Conservation (phyloP, 2,797 vertebrate species). For the Clamator glandarius region DNA sequence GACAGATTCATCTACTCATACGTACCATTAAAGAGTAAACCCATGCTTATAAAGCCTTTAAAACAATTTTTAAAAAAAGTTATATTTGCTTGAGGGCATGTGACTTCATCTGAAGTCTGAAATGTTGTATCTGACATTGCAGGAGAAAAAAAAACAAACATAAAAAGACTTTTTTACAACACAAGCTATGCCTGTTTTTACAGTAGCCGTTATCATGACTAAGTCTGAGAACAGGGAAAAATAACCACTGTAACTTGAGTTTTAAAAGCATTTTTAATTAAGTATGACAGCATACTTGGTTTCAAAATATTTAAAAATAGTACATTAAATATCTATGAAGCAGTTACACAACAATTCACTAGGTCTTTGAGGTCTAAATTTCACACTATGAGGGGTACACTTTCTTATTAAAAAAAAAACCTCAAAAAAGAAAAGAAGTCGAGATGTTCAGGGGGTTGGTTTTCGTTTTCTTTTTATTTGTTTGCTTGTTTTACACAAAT, state of each 20-base stretch:
- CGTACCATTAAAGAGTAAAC: neutral
- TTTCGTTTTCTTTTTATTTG: neutral
- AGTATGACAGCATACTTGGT: neutral
- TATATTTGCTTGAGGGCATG: neutral
- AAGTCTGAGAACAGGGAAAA: neutral
- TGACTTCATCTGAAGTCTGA: neutral
- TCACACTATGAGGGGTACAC: neutral
- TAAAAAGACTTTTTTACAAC: neutral
- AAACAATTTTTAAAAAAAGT: neutral
- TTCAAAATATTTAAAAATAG: neutral
- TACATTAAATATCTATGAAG: neutral
- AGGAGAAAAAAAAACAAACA: neutral
- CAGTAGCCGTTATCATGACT: neutral
- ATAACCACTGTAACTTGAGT: neutral
- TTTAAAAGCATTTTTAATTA: neutral
- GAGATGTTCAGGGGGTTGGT: neutral
- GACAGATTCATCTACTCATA: neutral
- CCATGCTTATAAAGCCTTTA: neutral
- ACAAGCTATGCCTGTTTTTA: neutral
- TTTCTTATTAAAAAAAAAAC: neutral
- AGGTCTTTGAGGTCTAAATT: neutral
- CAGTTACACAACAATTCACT: neutral
- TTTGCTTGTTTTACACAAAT: neutral
- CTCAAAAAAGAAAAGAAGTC: no score
- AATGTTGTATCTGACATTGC: neutral